Base-by-base conservation (phyloP, 2,113 vertebrate species). In the Pholis gunnellus region DNA sequence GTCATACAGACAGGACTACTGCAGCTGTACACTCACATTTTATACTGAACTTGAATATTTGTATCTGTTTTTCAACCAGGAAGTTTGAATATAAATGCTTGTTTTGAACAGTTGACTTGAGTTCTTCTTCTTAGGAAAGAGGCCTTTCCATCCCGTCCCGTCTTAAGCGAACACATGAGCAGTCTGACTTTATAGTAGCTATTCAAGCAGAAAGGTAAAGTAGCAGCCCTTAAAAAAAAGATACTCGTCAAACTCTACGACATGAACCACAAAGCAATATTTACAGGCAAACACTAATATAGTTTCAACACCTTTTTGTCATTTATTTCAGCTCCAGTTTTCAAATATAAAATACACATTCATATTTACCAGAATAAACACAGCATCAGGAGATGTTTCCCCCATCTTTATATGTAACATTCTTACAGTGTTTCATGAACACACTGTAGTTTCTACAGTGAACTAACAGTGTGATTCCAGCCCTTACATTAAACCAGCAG, bases 301-400 rank as follows among this genome's bases (percentile, higher is more conserved):
- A 0, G 14, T 0, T 46, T 78, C 3, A 29, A 68, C 0, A 25
- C 71, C 8, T 57, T 50, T n/a, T 20, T 68, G 31, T 70, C 34
- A 74, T 89, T 91, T 87, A 85, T 82, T 87, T 80, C 72, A 82
- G 38, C 70, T 88, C 72, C 75, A 50, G 68, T 78, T 85, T 85
- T 48, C 77, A 87, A 60, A 89, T 90, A 87, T 82, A 89, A 90
- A 89, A 87, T 63, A 81, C 72, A 79, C 48, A 78, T 85, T 86
- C 22, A 61, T 78, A 54, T 74, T 66, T 27, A 82, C 36, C 42
- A 57, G 64, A 88, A 74, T 69, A 72, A 85, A 82, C 38, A 77
- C 66, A 42, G 38, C 67, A 44, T 73, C 59, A 70, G 48, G 77
- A 15, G 31, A 83, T n/a, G 38, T 29, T 22, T 50, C 8, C 27